Evolutionary conservation across 2,888 invertebrate genomes (phyloP), one percentile per base, ranked within the genome.

Genomic region (Tetragonisca angustula): DNA sequence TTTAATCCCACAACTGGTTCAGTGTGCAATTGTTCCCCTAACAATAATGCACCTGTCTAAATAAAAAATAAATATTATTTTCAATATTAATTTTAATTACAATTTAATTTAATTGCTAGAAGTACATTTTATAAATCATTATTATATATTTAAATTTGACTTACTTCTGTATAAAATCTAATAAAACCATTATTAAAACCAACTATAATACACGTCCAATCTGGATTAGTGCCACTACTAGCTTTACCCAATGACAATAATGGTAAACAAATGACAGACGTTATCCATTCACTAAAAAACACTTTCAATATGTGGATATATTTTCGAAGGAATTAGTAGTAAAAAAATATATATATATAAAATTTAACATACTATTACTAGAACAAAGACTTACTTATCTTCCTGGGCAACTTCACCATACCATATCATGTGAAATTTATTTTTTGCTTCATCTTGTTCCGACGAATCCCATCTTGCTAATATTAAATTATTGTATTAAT

Each of bases 141-240:
- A 52, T 32, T 49, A 69, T 13, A 64, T 15, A n/a, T n/a, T 13
- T 4, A 54, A 50, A 59, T 17, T 15, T 62, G 43, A 79, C 91
- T 90, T 93, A 95, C 95, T 94, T 99, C 98, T 2, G 98, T 98
- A 93, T 98, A 99, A 95, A 99, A 98, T 85, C 97, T 96, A 19
- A 99, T 95, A 95, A 96, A 96, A 27, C 99, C 99, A 88, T 97
- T 97, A 90, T 96, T 96, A 91, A 98, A 97, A 21, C 99, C 99
- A 79, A 98, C 96, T 83, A 97, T 96, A 83, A 99, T 96, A 93
- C 98, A 98, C 21, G 98, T 98, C 99, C 99, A 99, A 94, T 99
- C 99, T 49, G 98, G 97, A 11, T 96, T 97, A 92, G 97, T 95
- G 67, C 95, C 95, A 21, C 95, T 95, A 84, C 95, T 95, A 65